These are phyloP conservation scores for Ypsolopha scabrella DNA, from an alignment of 2,888 invertebrate genomes.

Conservation along the genomic window DNA sequence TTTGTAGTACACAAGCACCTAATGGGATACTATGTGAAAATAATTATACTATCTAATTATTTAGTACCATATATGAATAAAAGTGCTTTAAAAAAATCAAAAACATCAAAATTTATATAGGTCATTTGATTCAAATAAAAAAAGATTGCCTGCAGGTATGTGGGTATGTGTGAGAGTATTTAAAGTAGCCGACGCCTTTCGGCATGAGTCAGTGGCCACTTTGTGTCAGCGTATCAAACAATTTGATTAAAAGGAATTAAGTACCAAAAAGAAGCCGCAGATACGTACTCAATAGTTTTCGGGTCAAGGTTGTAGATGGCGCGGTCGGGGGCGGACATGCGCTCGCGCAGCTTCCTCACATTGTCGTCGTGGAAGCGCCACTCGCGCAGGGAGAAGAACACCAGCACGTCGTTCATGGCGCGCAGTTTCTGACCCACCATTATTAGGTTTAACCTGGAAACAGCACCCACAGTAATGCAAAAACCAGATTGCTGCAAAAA, in stretches of 20 bases:
- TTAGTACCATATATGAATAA: too few species aligned
- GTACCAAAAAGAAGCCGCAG: too few species aligned
- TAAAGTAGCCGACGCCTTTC: not conserved
- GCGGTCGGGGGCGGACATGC: constrained; percentile 50
- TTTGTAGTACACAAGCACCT: too few species aligned
- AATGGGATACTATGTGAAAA: too few species aligned
- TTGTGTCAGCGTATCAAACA: not conserved
- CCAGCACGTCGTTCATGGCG: constrained; percentile 70
- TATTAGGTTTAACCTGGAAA: constrained; percentile 69
- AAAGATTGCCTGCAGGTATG: not conserved
- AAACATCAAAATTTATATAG: too few species aligned
- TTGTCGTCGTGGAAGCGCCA: constrained; percentile 74
- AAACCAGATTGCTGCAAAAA: too few species aligned
- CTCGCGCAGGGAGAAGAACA: constrained; percentile 77
- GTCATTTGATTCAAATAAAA: not conserved
- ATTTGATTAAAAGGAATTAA: not conserved
- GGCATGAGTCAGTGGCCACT: not conserved
- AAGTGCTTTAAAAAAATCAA: too few species aligned
- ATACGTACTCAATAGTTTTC: constrained; percentile 36
- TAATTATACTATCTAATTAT: too few species aligned
- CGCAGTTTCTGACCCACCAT: constrained; percentile 73
- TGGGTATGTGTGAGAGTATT: not conserved
- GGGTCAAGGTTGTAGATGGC: constrained; percentile 49
- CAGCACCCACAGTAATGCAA: not conserved
- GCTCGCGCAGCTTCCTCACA: constrained; percentile 48